These are phyloP conservation scores for Malurus alboscapulatus DNA, from an alignment of 2,113 vertebrate species.

Conservation along the genomic window DNA sequence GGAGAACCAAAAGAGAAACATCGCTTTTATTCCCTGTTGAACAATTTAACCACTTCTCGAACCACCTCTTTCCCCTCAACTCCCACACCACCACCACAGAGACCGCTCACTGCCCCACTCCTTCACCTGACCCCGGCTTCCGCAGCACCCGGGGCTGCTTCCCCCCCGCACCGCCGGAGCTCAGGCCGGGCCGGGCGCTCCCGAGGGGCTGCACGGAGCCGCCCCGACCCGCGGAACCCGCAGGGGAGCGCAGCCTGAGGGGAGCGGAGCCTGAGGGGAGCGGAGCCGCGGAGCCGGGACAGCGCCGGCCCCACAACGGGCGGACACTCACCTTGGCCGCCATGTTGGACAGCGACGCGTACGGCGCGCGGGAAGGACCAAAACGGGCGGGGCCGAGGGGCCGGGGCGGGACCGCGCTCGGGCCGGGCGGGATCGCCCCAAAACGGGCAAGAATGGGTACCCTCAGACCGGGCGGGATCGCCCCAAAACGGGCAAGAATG, in stretches of 20 bases:
- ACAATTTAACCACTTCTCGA: rapidly evolving
- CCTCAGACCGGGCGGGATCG: background rate
- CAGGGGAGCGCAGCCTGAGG: no score
- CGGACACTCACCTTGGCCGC: background rate
- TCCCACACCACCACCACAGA: rapidly evolving
- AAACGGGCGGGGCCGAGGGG: background rate
- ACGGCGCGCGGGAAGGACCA: background rate
- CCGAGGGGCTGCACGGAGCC: background rate
- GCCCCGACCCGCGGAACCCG: no score
- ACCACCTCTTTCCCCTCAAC: background rate
- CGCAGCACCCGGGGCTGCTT: background rate
- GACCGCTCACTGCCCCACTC: rapidly evolving
- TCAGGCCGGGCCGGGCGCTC: background rate
- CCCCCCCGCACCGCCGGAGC: background rate
- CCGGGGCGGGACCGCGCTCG: background rate
- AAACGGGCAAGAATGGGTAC: rapidly evolving
- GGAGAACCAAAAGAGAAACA: rapidly evolving
- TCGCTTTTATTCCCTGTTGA: background rate
- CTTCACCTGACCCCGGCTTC: background rate
- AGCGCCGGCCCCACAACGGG: background rate
- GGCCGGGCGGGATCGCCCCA: background rate
- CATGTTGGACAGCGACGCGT: background rate
- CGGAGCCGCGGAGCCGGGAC: background rate
- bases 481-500: rapidly evolving
- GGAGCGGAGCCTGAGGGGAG: background rate